phyloP scores from a whole-genome alignment of 1,140 invertebrate species.

The Chymomyza costata region DNA sequence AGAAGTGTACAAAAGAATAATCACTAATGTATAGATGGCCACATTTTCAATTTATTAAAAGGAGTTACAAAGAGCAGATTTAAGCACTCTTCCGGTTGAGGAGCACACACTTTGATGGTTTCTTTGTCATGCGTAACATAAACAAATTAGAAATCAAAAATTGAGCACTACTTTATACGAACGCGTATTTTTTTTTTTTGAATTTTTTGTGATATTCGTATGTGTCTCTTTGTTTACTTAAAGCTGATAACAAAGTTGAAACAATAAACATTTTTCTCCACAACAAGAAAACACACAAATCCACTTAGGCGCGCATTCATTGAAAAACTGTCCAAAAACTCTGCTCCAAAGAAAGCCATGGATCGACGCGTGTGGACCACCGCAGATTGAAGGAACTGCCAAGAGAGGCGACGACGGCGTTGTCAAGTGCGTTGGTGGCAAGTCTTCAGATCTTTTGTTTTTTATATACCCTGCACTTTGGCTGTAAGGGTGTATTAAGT shows the following conservation, averaged over 20 bases:
- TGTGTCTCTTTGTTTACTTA: constrained; percentile 54
- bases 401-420: not conserved
- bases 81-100: constrained; percentile 46
- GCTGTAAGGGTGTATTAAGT: too few relatives aligned
- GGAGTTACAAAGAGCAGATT: not conserved
- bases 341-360: constrained; percentile 50
- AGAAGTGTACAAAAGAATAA: constrained; percentile 35
- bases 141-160: constrained; percentile 75
- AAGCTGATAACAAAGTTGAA: constrained; percentile 74
- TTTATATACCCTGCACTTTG: too few relatives aligned
- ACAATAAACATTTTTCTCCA: constrained; percentile 75
- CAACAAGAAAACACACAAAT: constrained; percentile 74
- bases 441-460: too few relatives aligned
- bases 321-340: too few relatives aligned
- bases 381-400: constrained; percentile 3
- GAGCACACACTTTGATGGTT: constrained; percentile 52
- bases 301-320: constrained; percentile 72
- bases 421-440: constrained; percentile 38
- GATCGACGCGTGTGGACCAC: constrained; percentile 14
- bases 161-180: constrained; percentile 35
- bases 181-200: too few relatives aligned
- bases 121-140: constrained; percentile 32
- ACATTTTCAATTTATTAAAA: constrained; percentile 13
- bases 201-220: too few relatives aligned
- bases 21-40: constrained; percentile 19